Evolutionary conservation across 2,797 vertebrate species (phyloP), one percentile per base, ranked within the genome.

Genomic region (Trachops cirrhosus): DNA sequence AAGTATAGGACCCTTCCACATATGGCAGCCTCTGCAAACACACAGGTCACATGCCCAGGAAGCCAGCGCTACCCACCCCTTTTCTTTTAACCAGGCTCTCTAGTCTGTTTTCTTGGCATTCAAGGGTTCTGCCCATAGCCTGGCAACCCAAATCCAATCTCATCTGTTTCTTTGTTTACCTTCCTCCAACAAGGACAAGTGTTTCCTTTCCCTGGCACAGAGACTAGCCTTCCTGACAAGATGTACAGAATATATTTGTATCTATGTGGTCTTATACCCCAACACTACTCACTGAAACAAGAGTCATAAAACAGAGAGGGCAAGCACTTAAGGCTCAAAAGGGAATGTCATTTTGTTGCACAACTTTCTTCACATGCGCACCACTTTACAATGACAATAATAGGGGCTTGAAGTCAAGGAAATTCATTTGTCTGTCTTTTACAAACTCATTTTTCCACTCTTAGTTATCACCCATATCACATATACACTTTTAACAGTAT

Each of bases 381-480:
- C 52, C 21, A 77, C 32, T 74, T 78, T 48, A 34, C 37, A 83
- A 39, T 57, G 64, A 84, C 67, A 73, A 19, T 57, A 90, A 50
- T n/a, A 62, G 32, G 22, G 71, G 11, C 52, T 48, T 34, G 5
- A 77, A 74, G 34, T 50, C 92, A 96, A 93, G 73, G 71, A 94
- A 92, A 91, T 12, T 50, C 74, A 83, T 87, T 87, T 86, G 48
- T 88, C 64, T 95, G n/a, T 90, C 64, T 64, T 50, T 90, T 85
- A 89, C 24, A 89, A 93, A 91, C 46, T 82, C 52, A 8, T 9
- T 37, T 64, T 83, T 93, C 34, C 34, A 52, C 78, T 95, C 77
- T 34, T 41, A 79, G 74, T 96, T 86, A 32, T 15, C 32, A 37
- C 46, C 74, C 74, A 52, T 52, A 37, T 77, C 29, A 75, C 73